Percentiles rank a stretch among this genome's conserved stretches.
Evolutionary conservation across 2,797 vertebrate species (phyloP).

Genomic region (Anisognathus igniventris): DNA sequence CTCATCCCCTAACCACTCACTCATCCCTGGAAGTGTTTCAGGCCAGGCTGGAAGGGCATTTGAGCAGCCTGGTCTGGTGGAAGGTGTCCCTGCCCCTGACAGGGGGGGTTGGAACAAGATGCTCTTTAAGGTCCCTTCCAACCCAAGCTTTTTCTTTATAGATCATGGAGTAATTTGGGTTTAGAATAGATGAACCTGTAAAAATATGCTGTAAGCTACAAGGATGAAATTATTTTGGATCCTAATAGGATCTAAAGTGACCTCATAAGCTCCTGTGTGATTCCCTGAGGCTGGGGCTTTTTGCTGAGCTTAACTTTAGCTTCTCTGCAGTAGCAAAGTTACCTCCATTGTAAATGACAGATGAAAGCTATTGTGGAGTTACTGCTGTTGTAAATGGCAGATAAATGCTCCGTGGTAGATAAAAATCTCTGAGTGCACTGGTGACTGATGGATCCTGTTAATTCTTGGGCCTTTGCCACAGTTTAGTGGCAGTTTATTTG

Average conservation of each 20-base stretch:
- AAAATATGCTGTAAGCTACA: not conserved
- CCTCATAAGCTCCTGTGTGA: not conserved
- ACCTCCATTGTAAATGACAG: not conserved
- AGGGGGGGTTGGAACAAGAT: not conserved
- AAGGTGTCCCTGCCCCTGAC: not conserved
- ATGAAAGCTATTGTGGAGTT: not conserved
- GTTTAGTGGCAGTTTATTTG: not conserved
- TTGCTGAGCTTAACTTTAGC: not conserved
- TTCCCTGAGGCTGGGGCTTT: not conserved
- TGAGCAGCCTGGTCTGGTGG: not conserved
- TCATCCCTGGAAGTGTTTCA: not conserved
- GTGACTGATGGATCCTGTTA: slow-evolving; percentile 4
- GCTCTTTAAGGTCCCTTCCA: not conserved
- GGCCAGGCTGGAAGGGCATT: not conserved
- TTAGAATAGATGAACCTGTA: not conserved
- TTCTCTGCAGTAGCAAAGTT: not conserved
- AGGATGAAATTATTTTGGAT: not conserved
- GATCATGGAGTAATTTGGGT: not conserved
- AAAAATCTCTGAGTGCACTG: not conserved
- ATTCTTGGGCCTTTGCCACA: not conserved
- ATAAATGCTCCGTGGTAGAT: not conserved
- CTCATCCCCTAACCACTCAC: not conserved
- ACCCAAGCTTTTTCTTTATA: not conserved
- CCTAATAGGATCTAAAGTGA: not conserved
- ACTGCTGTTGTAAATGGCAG: not conserved